phyloP scores from a whole-genome alignment of 2,797 vertebrate species.

The Anomalospiza imberbis region DNA sequence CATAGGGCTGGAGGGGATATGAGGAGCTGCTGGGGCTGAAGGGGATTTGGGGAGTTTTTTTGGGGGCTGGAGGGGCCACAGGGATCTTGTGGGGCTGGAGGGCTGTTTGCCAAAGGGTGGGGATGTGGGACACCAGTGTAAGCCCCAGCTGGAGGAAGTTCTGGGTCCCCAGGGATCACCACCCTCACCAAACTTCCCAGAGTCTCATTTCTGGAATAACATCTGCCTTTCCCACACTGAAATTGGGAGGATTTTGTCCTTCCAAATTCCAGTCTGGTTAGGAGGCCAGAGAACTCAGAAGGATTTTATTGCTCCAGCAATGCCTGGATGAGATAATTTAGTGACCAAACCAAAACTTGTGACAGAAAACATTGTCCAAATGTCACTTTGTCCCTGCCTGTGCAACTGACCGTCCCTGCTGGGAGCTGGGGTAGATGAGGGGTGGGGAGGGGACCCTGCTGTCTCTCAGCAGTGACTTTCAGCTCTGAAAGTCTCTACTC shows the following conservation, averaged over 20 bases:
- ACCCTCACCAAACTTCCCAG: not conserved
- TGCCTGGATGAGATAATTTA: not conserved
- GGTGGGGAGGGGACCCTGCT: not conserved
- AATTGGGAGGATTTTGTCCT: not conserved
- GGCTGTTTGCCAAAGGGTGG: not conserved
- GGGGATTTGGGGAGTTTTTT: too few relatives aligned
- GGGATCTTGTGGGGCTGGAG: not conserved
- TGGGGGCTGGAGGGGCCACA: fast-evolving
- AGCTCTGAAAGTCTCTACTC: not conserved
- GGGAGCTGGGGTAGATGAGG: too few relatives aligned
- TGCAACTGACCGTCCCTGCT: not conserved
- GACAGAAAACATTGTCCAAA: not conserved
- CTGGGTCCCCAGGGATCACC: not conserved
- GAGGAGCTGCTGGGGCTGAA: not conserved
- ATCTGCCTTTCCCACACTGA: fast-evolving
- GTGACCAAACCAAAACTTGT: fast-evolving
- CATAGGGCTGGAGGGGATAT: not conserved
- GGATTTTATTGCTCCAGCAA: not conserved
- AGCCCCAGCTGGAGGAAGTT: not conserved
- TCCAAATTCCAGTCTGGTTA: fast-evolving
- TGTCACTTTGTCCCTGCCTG: not conserved
- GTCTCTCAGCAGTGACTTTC: not conserved
- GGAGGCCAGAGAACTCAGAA: not conserved
- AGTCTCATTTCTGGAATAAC: not conserved
- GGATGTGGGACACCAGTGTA: not conserved